Evolutionary conservation across 2,113 vertebrate genomes (phyloP), one percentile per base, ranked within the genome.

Genomic region (Hemiprocne comata): DNA sequence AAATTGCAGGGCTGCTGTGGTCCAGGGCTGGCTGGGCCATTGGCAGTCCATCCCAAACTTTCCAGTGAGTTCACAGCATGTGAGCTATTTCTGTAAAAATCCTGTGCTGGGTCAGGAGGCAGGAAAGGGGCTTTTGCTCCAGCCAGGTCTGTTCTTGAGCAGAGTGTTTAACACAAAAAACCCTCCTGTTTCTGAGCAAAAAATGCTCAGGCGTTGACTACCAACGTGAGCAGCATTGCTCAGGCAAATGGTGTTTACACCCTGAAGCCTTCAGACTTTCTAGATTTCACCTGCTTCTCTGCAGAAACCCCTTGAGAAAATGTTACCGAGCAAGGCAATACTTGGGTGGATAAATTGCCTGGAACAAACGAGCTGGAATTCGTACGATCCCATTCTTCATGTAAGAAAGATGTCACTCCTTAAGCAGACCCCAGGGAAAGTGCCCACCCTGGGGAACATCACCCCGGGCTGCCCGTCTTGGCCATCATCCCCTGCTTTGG

Each of bases 181-280:
- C 53, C 46, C 64, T 94, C 90, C 95, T 90, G 72, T 74, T 93
- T 93, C 85, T 69, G 42, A 92, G 73, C 36, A 46, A 86, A 91
- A 93, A 95, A 93, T 8, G 12, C 82, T 91, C 85, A 77, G 82
- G 78, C 44, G 0, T 40, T 94, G 75, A 76, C 85, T 90, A 61
- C 60, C 85, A 78, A 87, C 76, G 83, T 96, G 94, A 96, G 94
- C 92, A 92, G 94, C 95, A 94, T 96, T 50, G 84, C 90, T 92
- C 94, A 97, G 73, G 95, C 92, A 87, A 95, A 92, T 78, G 80
- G 69, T 84, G 80, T 94, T 96, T 96, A 95, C 92, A 96, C 90
- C 94, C 83, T 0, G 10, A 90, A 97, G 94, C 90, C 88, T 96
- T 94, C 84, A 94, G 92, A 95, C 76, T 81, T 94, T 82, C 86